Evolutionary conservation across 2,797 vertebrate genomes (phyloP), one percentile per base, ranked within the genome.

Genomic region (Eutrigla gurnardus): DNA sequence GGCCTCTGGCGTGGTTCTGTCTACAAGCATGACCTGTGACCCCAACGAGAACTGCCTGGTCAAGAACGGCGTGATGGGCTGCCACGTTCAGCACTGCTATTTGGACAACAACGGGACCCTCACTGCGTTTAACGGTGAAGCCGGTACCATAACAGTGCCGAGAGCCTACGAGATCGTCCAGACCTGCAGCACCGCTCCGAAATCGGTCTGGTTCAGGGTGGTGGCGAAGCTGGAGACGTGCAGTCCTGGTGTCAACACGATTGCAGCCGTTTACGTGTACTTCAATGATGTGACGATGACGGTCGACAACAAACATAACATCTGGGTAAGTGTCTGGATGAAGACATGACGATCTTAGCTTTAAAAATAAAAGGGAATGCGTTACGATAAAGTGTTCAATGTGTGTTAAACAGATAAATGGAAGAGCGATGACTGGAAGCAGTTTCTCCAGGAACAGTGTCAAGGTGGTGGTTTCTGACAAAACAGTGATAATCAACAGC

Each of bases 101-200:
- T 17, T 0, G 82, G 77, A 3, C 67, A 81, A 69, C 89, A 93
- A 3, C 84, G 95, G 86, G 17, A 72, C 43, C 65, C 94, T 95
- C 0, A 47, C 86, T 46, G 87, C 46, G 54, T 96, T 95, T 1
- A 94, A 90, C 0, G 93, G 93, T 0, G 11, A 5, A 7, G 60
- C n/a, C 13, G 93, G 93, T 4, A 61, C 84, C 62, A 89, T 96
- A 81, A 90, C 92, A 70, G 90, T 89, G 0, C 91, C 84, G 0
- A 96, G 95, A 63, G 0, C 86, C 0, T 96, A 95, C 66, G 93
- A 93, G 45, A 32, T 92, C 3, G 69, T 88, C 43, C 65, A 82
- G 43, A 69, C 33, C 14, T 91, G 90, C 52, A 15, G 45, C 3
- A 73, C 7, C 0, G 61, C 75, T 5, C 0, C 25, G 1, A 73